Conservation (phyloP, 2,797 vertebrate genomes). For the Neopelma chrysocephalum region DNA sequence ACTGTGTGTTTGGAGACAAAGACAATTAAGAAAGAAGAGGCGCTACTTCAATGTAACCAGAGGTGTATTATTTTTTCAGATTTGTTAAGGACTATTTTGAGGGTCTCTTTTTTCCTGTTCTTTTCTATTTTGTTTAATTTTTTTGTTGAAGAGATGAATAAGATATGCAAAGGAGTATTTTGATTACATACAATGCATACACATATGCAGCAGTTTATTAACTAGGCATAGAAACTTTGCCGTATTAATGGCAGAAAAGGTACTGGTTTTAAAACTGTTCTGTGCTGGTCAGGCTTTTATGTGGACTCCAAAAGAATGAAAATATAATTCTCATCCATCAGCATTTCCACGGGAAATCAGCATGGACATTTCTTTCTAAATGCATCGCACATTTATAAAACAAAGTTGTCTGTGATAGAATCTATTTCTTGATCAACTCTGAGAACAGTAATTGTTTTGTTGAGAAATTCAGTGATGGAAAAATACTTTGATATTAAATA, state of each 20-base stretch:
- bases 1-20: slow-evolving; percentile 56
- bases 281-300: neutral
- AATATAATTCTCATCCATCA: neutral
- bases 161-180: neutral
- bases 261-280: slow-evolving; percentile 1
- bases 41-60: neutral
- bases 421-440: neutral
- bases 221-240: slow-evolving; percentile 32
- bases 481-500: neutral
- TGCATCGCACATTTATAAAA: neutral
- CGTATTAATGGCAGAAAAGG: neutral
- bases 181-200: neutral
- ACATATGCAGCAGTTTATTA: neutral
- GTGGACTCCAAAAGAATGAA: neutral
- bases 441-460: neutral
- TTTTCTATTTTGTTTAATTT: neutral
- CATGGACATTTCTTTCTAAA: neutral
- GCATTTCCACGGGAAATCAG: neutral
- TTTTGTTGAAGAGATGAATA: neutral
- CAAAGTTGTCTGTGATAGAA: neutral
- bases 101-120: neutral
- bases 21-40: slow-evolving; percentile 62
- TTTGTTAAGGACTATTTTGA: neutral
- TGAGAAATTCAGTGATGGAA: neutral
- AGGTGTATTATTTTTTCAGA: neutral